Evolutionary conservation across 2,113 vertebrate genomes (phyloP).

Genomic region (Capreolus pygargus): DNA sequence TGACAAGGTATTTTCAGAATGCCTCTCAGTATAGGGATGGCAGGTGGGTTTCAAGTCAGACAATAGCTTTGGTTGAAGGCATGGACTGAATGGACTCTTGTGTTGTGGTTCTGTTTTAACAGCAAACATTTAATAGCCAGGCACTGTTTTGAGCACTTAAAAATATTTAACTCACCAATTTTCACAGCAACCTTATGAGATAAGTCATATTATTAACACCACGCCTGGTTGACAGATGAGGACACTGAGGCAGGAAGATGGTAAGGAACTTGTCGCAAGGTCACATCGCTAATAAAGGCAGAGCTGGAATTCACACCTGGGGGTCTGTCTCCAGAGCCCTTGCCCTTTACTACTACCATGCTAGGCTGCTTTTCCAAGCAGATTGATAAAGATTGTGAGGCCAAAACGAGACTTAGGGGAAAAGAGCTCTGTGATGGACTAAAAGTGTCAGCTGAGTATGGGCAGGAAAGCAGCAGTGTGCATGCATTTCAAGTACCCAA

Average conservation of each 20-base stretch:
- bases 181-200: background rate
- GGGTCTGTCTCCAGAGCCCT: background rate
- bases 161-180: background rate
- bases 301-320: background rate
- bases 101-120: background rate
- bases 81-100: background rate
- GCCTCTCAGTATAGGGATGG: background rate
- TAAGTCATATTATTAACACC: background rate
- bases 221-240: background rate
- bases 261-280: background rate
- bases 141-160: background rate
- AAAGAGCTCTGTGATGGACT: background rate
- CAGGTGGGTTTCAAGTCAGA: background rate
- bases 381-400: background rate
- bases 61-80: background rate
- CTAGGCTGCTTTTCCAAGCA: background rate
- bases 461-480: background rate
- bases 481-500: background rate
- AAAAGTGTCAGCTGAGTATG: background rate
- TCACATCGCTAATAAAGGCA: background rate
- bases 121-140: background rate
- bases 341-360: background rate
- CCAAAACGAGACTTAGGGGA: background rate
- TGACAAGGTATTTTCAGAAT: background rate
- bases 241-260: background rate